phyloP scores from a whole-genome alignment of 2,888 invertebrate genomes.

The Cabera pusaria region DNA sequence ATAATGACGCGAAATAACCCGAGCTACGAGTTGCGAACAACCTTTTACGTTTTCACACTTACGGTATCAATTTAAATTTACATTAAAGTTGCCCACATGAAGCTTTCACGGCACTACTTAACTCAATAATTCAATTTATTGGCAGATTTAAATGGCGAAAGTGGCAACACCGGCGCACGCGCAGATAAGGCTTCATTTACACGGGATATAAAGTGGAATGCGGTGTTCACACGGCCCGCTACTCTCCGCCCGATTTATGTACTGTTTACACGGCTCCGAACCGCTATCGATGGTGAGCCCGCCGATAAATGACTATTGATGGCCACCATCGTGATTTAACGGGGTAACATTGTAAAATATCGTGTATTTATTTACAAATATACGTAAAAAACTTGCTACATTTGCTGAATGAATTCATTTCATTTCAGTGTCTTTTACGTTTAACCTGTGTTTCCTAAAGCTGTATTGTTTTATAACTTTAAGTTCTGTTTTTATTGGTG shows the following conservation, averaged over 20 bases:
- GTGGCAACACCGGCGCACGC: slow-evolving; percentile 38
- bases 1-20: slow-evolving; percentile 13
- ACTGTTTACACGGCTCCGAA: slow-evolving; percentile 26
- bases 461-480: too few species aligned
- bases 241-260: slow-evolving; percentile 32
- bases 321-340: slow-evolving; percentile 10
- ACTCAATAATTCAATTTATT: slow-evolving; percentile 24
- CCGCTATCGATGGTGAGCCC: slow-evolving; percentile 25
- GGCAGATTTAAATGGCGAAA: slow-evolving; percentile 31
- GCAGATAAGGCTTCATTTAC: slow-evolving; percentile 38
- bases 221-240: slow-evolving; percentile 43
- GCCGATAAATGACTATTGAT: slow-evolving; percentile 18
- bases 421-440: too few species aligned
- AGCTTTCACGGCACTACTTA: slow-evolving; percentile 20
- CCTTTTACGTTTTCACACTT: slow-evolving; percentile 12
- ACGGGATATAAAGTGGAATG: slow-evolving; percentile 50
- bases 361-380: too few species aligned
- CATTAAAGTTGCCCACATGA: slow-evolving; percentile 26
- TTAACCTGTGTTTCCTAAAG: too few species aligned
- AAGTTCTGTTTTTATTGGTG: too few species aligned
- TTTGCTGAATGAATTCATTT: too few species aligned
- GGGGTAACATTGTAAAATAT: not conserved
- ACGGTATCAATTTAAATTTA: slow-evolving; percentile 15
- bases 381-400: too few species aligned
- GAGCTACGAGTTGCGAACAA: slow-evolving; percentile 9